Conservation (phyloP, 1,140 invertebrate species). For the Coptotermes formosanus region DNA sequence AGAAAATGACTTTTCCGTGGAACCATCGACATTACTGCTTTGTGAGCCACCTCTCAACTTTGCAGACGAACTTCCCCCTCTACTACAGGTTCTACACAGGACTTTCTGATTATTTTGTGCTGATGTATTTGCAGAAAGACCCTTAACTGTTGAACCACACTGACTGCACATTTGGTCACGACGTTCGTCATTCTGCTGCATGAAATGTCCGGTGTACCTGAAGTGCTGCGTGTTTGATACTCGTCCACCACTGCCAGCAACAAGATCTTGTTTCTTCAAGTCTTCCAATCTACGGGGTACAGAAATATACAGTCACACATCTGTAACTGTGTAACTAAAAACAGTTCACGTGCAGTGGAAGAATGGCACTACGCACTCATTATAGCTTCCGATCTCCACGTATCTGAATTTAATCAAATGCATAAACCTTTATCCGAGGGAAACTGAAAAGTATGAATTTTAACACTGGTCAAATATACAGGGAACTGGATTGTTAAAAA, state of each 20-base stretch:
- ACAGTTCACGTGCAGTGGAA: too few species aligned
- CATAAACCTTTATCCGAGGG: too few species aligned
- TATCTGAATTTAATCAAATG: too few species aligned
- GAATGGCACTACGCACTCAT: too few species aligned
- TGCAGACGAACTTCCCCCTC: background rate
- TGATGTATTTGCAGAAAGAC: background rate
- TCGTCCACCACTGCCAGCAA: background rate
- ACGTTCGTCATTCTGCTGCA: background rate
- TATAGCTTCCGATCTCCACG: too few species aligned
- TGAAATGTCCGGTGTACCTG: background rate
- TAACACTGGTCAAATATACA: too few species aligned
- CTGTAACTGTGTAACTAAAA: too few species aligned
- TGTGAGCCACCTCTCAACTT: background rate
- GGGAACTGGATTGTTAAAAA: too few species aligned
- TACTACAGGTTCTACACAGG: background rate
- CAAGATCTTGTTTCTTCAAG: background rate
- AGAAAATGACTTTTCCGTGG: conserved; percentile 8
- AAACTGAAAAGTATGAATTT: too few species aligned
- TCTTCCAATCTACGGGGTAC: background rate
- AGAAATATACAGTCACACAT: too few species aligned
- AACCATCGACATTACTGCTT: background rate
- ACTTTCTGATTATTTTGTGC: background rate
- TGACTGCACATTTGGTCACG: background rate
- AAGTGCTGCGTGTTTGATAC: background rate
- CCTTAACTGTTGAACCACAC: background rate